phyloP scores from a whole-genome alignment of 2,113 vertebrate species.

The cat (Felis catus) region DNA sequence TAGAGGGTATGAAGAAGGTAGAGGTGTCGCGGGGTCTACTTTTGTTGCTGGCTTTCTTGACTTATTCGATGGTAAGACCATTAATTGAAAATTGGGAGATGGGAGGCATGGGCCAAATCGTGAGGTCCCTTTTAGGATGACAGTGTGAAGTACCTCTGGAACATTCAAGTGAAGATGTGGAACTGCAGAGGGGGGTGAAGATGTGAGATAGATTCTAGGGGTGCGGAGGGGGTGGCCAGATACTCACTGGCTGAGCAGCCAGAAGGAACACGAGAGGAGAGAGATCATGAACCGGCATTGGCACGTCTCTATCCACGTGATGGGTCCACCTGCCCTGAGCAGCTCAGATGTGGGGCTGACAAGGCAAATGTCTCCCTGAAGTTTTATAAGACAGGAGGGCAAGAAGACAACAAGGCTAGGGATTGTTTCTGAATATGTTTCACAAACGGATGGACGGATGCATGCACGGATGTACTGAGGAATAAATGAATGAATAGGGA shows the following conservation, averaged over 20 bases:
- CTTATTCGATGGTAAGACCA: background rate
- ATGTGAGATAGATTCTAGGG: background rate
- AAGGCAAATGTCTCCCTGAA: background rate
- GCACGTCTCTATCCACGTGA: background rate
- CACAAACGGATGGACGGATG: background rate
- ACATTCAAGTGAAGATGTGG: background rate
- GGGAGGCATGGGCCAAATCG: background rate
- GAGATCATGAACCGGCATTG: background rate
- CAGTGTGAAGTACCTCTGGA: background rate
- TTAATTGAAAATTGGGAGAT: background rate
- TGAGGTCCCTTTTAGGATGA: background rate
- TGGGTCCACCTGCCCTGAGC: background rate
- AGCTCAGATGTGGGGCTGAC: background rate
- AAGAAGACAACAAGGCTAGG: background rate
- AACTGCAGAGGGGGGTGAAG: background rate
- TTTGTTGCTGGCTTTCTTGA: background rate
- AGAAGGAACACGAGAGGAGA: background rate
- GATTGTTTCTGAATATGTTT: background rate
- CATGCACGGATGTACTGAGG: background rate
- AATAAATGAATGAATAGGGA: background rate
- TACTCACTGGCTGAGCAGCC: background rate
- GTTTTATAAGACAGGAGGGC: background rate
- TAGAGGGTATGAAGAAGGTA: background rate
- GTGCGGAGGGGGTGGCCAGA: background rate
- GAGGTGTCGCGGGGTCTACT: background rate